A percentile compares a stretch with the other conserved stretches of the same genome.
Evolutionary conservation across 2,113 vertebrate genomes (phyloP).

Genomic region (Pangasianodon gigas): DNA sequence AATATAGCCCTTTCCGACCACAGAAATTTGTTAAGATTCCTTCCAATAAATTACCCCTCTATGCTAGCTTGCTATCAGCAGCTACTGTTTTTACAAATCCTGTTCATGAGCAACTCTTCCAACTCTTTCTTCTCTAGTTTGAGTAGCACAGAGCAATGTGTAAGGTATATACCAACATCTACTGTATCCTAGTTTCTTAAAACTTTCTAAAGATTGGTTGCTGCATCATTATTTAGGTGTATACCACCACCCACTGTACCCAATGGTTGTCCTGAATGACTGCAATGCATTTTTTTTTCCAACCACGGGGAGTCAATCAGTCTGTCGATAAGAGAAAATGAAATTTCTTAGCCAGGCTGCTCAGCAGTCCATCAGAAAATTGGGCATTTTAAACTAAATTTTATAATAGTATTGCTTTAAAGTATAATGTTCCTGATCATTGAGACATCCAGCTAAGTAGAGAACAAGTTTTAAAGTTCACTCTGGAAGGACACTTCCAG

Average conservation of each 20-base stretch:
- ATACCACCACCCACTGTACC: background rate
- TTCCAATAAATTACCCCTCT: background rate
- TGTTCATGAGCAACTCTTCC: background rate
- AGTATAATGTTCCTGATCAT: background rate
- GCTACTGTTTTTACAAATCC: background rate
- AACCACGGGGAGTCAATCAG: background rate
- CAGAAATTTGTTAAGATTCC: background rate
- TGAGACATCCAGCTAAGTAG: background rate
- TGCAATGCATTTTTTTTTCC: background rate
- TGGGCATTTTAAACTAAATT: background rate
- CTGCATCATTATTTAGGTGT: background rate
- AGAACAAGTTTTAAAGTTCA: background rate
- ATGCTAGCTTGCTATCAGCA: background rate
- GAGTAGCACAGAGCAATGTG: background rate
- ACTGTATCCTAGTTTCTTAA: background rate
- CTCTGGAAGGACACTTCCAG: constrained; percentile 11
- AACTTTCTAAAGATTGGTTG: background rate
- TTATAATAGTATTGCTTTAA: background rate
- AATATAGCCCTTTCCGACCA: background rate
- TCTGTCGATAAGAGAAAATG: background rate
- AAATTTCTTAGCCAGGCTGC: background rate
- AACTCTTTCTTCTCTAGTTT: background rate
- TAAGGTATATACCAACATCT: background rate
- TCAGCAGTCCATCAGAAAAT: background rate
- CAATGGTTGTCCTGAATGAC: background rate